Evolutionary conservation across 1,140 invertebrate genomes (phyloP), one percentile per base, ranked within the genome.

Genomic region (Nephila pilipes): DNA sequence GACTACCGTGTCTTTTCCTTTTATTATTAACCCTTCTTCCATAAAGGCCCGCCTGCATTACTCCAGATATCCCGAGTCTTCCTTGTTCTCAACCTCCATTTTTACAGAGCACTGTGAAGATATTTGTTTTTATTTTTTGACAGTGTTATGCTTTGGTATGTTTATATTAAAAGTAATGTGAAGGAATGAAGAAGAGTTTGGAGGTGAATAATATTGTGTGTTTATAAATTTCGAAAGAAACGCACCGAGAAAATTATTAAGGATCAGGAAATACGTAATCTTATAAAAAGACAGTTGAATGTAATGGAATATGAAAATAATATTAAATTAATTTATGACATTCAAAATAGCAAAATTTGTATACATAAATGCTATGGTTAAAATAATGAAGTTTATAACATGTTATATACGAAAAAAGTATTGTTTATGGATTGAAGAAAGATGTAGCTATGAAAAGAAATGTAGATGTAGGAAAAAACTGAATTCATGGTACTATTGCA

Each of bases 11-110:
- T 81, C 91, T 36, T 90, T 87, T 38, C 75, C 29, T 36, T 93
- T 93, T 93, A 87, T 93, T 93, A 93, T 93, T 93, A 93, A 93
- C 91, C 81, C 91, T 93, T 93, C 91, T 46, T 87, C 83, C 91
- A 79, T 87, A 93, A 87, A 93, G 90, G 32, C n/a, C 38, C 54
- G 18, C 32, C 90, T 79, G 60, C 80, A 85, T 65, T 69, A 85
- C 75, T 32, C 63, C 8, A 81, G 90, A 58, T 69, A 85, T 81
- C 55, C 79, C 65, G n/a, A 79, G 87, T 54, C 75, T 46, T 75
- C 32, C 46, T 46, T 46, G 46, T 46, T 46, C 12, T 46, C 46
- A 2, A 10, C 29, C 29, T 32, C 22, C 46, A 83, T 14, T 46
- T 25, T 29, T n/a, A 8, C 54, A 55, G 81, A n/a, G 32, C 36